Evolutionary conservation across 1,140 invertebrate genomes (phyloP), one percentile per base, ranked within the genome.

Genomic region (Panagrolaimus sp.): DNA sequence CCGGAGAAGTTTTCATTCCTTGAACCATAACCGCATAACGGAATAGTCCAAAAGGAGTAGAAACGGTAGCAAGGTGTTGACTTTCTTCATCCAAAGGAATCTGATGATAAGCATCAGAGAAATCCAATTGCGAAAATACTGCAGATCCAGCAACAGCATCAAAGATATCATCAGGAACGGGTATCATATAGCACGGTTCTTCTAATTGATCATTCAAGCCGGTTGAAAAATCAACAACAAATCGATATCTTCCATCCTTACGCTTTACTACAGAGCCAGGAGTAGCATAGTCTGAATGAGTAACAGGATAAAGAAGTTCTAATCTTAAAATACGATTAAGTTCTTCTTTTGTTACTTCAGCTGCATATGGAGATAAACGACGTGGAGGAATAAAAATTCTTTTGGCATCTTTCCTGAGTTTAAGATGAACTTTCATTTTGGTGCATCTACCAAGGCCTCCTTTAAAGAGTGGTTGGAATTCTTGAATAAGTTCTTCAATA

Each of bases 251-350:
- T 1, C 84, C 83, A 63, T 79, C 68, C 10, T 78, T 58, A 73
- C 85, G 86, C 55, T 77, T 77, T 4, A 84, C 76, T 0, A 81
- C 71, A 0, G 85, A 78, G 24, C 85, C 65, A 9, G 85, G 84
- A n/a, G 84, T 80, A 12, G 83, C 84, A 84, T 84, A 86, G 83
- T 82, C 82, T 67, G 52, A n/a, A n/a, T 15, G 15, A 2, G 47
- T 15, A 4, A 17, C 75, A 52, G 73, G 73, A 46, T 21, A 76
- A 58, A n/a, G n/a, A 15, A 85, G 72, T 24, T 65, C 69, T 65
- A 24, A 84, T 73, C 9, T 76, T 71, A 1, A 75, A 72, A 44
- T 70, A 65, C 6, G 48, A 17, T 46, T 68, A 26, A 43, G 82
- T 66, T 43, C 74, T 48, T 6, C 82, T 71, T 5, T 84, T 48